These are phyloP conservation scores for Muscicapa adusta DNA, from an alignment of 2,113 vertebrate genomes.

Conservation along the genomic window DNA sequence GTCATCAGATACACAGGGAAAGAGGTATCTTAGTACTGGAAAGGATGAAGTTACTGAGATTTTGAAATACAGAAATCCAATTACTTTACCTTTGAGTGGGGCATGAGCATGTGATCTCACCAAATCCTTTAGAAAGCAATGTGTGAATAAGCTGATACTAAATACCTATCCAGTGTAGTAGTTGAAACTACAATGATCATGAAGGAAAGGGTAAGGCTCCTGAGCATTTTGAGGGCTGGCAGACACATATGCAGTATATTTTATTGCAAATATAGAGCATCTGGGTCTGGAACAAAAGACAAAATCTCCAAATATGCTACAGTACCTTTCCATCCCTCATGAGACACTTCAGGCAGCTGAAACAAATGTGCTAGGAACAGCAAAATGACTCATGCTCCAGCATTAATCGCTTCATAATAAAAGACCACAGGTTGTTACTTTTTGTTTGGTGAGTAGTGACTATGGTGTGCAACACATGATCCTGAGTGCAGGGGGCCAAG, in stretches of 20 bases:
- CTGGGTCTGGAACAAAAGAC: background rate
- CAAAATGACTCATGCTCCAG: conserved; percentile 13
- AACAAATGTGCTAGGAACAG: background rate
- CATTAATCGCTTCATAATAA: background rate
- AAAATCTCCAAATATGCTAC: background rate
- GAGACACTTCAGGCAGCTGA: background rate
- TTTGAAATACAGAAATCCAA: background rate
- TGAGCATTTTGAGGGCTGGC: background rate
- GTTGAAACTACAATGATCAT: background rate
- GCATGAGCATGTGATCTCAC: background rate
- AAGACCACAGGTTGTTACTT: conserved; percentile 5
- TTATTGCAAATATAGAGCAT: background rate
- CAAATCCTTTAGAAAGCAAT: background rate
- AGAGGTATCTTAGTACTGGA: background rate
- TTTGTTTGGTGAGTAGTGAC: background rate
- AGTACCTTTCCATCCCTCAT: background rate
- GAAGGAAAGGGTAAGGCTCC: background rate
- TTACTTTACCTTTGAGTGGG: background rate
- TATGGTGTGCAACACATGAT: background rate
- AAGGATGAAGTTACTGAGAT: background rate
- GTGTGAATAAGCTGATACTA: background rate
- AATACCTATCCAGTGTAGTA: background rate
- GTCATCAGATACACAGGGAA: background rate
- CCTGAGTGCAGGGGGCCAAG: background rate
- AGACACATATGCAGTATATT: background rate